These are phyloP conservation scores for Oxycera nigricornis DNA, from an alignment of 2,888 invertebrate species.

Conservation along the genomic window DNA sequence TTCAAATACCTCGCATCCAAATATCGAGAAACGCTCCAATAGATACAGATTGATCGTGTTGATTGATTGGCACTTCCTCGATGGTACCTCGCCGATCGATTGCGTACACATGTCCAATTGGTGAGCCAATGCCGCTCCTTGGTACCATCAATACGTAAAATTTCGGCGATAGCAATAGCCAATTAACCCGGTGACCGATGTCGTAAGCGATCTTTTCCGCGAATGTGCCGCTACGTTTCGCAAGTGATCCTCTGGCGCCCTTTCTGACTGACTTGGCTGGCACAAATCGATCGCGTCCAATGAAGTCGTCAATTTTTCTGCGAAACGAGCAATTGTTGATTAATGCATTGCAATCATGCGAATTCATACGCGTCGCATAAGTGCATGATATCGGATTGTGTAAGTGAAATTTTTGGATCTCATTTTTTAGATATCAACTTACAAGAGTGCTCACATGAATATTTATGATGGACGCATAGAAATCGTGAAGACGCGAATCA, in stretches of 20 bases:
- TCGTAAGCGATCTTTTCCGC: conserved; percentile 4
- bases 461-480: too few relatives aligned
- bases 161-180: background rate
- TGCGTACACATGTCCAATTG: background rate
- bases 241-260: too few relatives aligned
- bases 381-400: background rate
- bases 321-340: background rate
- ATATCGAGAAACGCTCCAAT: background rate
- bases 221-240: background rate
- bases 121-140: background rate
- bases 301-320: conserved; percentile 7
- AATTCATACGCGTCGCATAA: background rate
- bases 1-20: background rate
- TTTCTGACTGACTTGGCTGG: background rate
- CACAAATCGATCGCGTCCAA: background rate
- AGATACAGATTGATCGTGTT: background rate
- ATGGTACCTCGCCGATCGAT: background rate
- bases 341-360: conserved; percentile 4
- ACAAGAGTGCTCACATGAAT: too few relatives aligned
- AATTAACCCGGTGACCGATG: conserved; percentile 4
- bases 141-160: conserved; percentile 6
- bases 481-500: too few relatives aligned
- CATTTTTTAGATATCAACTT: too few relatives aligned
- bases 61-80: conserved; percentile 19
- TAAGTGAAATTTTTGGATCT: background rate